Evolutionary conservation across 2,797 vertebrate species (phyloP).

Genomic region (Staurois parvus): DNA sequence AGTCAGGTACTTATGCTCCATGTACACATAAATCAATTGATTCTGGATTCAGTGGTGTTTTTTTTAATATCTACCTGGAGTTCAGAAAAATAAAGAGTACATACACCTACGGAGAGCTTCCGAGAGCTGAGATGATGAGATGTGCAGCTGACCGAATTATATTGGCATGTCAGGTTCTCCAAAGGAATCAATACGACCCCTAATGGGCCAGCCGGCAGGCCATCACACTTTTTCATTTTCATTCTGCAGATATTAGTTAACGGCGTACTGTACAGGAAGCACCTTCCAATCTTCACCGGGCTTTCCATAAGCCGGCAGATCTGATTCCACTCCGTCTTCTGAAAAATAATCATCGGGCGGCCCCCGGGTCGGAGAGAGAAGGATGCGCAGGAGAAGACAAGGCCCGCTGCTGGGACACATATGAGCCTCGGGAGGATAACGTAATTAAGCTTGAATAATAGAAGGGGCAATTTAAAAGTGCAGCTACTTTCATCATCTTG

Average conservation of each 20-base stretch:
- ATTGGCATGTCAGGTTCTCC: not conserved
- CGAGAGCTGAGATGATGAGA: not conserved
- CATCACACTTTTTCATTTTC: constrained; percentile 2
- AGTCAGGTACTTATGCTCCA: no score
- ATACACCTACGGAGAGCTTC: no score
- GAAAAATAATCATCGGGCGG: not conserved
- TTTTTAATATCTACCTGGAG: no score
- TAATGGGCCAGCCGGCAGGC: not conserved
- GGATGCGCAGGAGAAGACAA: not conserved
- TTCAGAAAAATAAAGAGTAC: no score
- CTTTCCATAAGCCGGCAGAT: not conserved
- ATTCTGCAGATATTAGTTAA: constrained; percentile 18
- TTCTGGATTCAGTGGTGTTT: no score
- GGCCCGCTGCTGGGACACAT: not conserved
- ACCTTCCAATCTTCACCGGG: not conserved
- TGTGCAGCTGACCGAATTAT: not conserved
- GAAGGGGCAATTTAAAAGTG: constrained; percentile 3
- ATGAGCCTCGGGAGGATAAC: constrained; percentile 16
- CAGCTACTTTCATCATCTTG: constrained; percentile 13
- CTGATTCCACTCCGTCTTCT: not conserved
- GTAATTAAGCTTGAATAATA: constrained; percentile 40
- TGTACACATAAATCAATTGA: no score
- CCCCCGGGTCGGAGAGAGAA: not conserved
- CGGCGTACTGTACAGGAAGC: not conserved
- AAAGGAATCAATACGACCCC: constrained; percentile 24